These are phyloP conservation scores for Salmo trutta DNA, from an alignment of 2,797 vertebrate species.

Conservation along the genomic window DNA sequence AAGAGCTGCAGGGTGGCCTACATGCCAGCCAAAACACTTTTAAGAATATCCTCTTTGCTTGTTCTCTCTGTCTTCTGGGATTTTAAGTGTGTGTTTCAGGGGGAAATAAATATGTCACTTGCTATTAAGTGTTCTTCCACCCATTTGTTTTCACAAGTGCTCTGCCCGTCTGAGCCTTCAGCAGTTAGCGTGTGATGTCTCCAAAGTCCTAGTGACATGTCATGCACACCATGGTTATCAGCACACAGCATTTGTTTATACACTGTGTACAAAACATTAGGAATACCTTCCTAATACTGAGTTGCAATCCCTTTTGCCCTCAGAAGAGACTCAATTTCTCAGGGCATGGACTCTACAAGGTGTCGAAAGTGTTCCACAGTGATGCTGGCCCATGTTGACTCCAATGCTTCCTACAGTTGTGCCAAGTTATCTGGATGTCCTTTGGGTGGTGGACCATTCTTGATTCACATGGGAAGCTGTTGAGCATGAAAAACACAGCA, in stretches of 20 bases:
- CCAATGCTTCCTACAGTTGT: no score
- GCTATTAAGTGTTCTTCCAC: not conserved
- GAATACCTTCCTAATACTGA: no score
- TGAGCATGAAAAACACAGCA: no score
- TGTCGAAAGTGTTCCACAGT: no score
- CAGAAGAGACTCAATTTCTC: no score
- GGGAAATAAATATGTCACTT: not conserved
- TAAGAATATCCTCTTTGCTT: not conserved
- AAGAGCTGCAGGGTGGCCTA: not conserved
- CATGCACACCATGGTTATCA: not conserved
- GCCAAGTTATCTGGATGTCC: no score
- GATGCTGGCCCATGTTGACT: no score
- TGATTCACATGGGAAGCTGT: no score
- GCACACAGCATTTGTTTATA: not conserved
- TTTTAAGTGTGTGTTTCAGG: not conserved
- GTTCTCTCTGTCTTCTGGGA: not conserved
- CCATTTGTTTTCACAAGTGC: not conserved
- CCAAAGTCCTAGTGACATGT: not conserved
- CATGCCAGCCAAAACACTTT: not conserved
- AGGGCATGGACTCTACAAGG: no score
- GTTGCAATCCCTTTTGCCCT: no score
- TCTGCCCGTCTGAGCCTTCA: not conserved
- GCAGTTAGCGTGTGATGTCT: not conserved
- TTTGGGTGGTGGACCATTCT: no score
- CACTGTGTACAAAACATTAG: not conserved